Conservation (phyloP, 2,113 vertebrate species). For the Tympanuchus pallidicinctus region DNA sequence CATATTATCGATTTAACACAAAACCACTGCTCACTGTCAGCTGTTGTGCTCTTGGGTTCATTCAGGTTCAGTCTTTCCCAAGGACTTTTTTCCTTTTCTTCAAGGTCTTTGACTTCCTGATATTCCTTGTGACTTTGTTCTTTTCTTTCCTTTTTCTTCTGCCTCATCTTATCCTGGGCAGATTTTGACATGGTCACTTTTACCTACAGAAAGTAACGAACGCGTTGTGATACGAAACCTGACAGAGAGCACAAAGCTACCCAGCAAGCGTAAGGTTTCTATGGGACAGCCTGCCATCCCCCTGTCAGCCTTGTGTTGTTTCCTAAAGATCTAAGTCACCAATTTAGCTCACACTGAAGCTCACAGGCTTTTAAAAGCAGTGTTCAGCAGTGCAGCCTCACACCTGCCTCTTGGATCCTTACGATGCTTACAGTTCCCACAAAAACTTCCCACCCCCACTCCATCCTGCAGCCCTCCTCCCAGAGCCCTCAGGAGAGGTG, state of each 20-base stretch:
- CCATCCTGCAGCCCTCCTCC: neutral
- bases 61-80: constrained; percentile 75
- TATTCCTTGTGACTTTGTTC: constrained; percentile 44
- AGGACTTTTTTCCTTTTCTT: constrained; percentile 76
- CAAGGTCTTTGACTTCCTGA: constrained; percentile 58
- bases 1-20: neutral
- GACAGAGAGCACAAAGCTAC: neutral
- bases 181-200: constrained; percentile 81
- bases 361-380: neutral
- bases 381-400: too few relatives aligned
- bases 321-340: neutral
- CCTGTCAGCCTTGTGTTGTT: rapidly evolving
- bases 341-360: neutral
- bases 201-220: constrained; percentile 65
- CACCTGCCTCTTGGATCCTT: neutral
- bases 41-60: constrained; percentile 59
- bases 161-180: constrained; percentile 80
- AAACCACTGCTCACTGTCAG: constrained; percentile 72
- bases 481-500: rapidly evolving
- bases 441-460: neutral
- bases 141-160: constrained; percentile 78
- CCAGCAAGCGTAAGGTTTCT: neutral
- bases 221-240: neutral
- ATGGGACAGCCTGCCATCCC: neutral
- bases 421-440: too few relatives aligned